Evolutionary conservation across 2,888 invertebrate genomes (phyloP), one percentile per base, ranked within the genome.

Genomic region (Orthosia gracilis): DNA sequence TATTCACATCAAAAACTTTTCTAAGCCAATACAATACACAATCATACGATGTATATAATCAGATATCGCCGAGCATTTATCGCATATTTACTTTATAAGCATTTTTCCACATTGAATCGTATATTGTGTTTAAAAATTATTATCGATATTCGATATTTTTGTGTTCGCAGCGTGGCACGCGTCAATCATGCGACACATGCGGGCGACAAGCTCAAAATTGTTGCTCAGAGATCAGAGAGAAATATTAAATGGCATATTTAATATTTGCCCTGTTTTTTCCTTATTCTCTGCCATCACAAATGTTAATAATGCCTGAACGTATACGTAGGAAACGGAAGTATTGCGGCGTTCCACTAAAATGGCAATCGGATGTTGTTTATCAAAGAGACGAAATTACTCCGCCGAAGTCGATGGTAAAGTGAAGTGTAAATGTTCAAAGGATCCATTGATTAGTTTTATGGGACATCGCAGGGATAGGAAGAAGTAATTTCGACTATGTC

Each of bases 101-200:
- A 26, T 62, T 71, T 76, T 75, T 70, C 54, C 63, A 69, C 17
- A 65, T 54, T 49, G 66, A 84, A 26, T 66, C 69, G 74, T 77
- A 65, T 77, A 73, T 84, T 84, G 83, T 83, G 82, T 85, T 83
- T 78, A 85, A 89, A 83, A 87, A 87, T 87, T 83, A 87, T 88
- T 83, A 86, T 74, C 80, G 80, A 82, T 87, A 89, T 91, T 89
- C 84, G 78, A 89, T 90, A 90, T 90, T 91, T 91, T 90, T 91
- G 87, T 87, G 90, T 91, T 89, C 83, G 84, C 85, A 86, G 80
- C 85, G 82, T 86, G 89, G 86, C 89, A 85, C 84, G 89, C 94
- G 94, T 94, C 95, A 94, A 94, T 95, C 94, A 94, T 76, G 89
- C 88, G 80, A 75, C 94, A 93, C 64, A 90, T 95, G 95, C 88